Conservation (phyloP, 2,888 invertebrate species). For the Microctonus hyperodae region DNA sequence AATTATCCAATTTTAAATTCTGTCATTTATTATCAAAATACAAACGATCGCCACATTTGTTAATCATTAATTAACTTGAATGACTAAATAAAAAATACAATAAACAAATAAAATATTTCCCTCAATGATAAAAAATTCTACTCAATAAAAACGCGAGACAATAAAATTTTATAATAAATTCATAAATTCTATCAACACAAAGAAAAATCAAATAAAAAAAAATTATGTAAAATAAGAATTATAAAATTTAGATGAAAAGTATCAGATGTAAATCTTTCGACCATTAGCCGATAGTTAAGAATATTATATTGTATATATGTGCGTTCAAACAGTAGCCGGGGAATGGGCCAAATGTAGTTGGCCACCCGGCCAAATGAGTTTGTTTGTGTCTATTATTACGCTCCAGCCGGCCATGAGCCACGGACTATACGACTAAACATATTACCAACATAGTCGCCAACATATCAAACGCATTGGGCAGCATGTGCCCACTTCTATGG, state of each 20-base stretch:
- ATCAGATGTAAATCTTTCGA: background rate
- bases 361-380: slow-evolving; percentile 59
- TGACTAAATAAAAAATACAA: no score
- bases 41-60: no score
- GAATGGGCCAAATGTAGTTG: slow-evolving; percentile 60
- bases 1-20: background rate
- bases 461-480: slow-evolving; percentile 10
- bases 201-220: no score
- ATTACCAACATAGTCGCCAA: slow-evolving; percentile 8
- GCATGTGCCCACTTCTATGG: background rate
- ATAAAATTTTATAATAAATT: no score
- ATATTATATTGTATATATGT: slow-evolving; percentile 31
- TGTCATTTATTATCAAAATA: background rate
- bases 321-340: slow-evolving; percentile 42
- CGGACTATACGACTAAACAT: slow-evolving; percentile 33
- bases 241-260: background rate
- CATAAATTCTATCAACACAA: no score
- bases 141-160: no score
- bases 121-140: no score
- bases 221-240: no score
- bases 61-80: no score
- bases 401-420: slow-evolving; percentile 56
- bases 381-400: slow-evolving; percentile 59
- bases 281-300: slow-evolving; percentile 35
- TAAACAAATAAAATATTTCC: no score